Evolutionary conservation across 1,140 invertebrate species (phyloP), one percentile per base, ranked within the genome.

Genomic region (Leptoteleia sp.): DNA sequence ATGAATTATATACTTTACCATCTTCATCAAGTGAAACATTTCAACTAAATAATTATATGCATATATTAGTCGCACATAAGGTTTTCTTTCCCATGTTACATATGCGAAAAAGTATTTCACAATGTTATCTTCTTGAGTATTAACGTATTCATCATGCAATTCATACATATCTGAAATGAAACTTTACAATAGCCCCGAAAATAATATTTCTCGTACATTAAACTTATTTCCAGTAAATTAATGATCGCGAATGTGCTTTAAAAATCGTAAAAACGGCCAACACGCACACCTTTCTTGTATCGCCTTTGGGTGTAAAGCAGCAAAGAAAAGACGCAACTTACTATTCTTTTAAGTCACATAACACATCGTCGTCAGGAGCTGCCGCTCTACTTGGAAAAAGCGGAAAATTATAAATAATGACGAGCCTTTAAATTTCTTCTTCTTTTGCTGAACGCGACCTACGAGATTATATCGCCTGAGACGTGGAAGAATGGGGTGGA

Each of bases 391-490:
- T 43, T 67, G 73, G 64, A 81, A 79, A 77, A 70, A 85, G 80
- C 85, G 85, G 86, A 88, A 88, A 88, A 87, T 88, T 88, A 88
- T 87, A 87, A 87, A 87, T 87, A 87, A 87, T 84, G 84, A 85
- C 83, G 84, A 82, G 77, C 54, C 80, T 80, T 79, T 82, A 78
- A 77, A 83, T 78, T 76, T 65, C 67, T 75, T 57, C 59, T 75
- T 67, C 72, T 76, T 76, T 70, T 64, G 40, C 68, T 55, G 57
- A 73, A 59, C 61, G 70, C 47, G 35, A 70, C 57, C 64, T 68
- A 70, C 65, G 75, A 71, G 75, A 71, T 78, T 67, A 61, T 78
- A 78, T 67, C 75, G 65, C 42, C 47, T 55, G 33, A 67, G 48
- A 79, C 47, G 52, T 65, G 72, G 55, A 79, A 73, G 67, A 79